Evolutionary conservation across 2,797 vertebrate genomes (phyloP), one percentile per base, ranked within the genome.

Genomic region (Eulemur albifrons): DNA sequence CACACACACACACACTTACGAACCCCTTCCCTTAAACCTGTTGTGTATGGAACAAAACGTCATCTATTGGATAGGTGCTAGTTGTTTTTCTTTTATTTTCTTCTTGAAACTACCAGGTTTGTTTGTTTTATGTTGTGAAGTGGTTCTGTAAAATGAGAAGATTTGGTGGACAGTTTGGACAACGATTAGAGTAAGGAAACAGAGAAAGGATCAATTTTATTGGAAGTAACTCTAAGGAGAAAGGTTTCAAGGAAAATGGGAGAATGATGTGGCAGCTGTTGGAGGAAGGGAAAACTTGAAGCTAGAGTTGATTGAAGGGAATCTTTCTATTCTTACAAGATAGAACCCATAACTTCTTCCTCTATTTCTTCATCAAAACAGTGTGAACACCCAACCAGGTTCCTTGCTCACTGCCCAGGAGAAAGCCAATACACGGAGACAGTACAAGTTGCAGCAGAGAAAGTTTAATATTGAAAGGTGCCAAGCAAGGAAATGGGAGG

Each of bases 61-160:
- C 76, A 3, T 48, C 35, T 76, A 11, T 52, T 82, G 35, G 17
- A 38, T 69, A 67, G 5, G 32, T 61, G 7, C 32, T 54, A 52
- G 82, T 69, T 59, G 14, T 72, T 82, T 43, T 67, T 25, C 21
- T 50, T 79, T 72, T 65, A 40, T 40, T 76, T 92, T 65, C 20
- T 81, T 76, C 20, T 32, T 40, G 32, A 72, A 83, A 70, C 32
- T 38, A 18, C 15, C 77, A 65, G 70, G 18, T 65, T 82, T 38
- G n/a, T 69, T 89, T 79, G 17, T 65, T 96, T 83, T 63, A 30
- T 88, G 93, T 67, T 81, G 35, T 27, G 54, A 91, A 89, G 40
- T 92, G 25, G 30, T 89, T 86, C 18, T 65, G 30, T 38, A 89
- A 86, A 69, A 93, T 35, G 11, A 92, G 69, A 86, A 32, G 15